phyloP scores from a whole-genome alignment of 2,797 vertebrate species.

The Merluccius polli region DNA sequence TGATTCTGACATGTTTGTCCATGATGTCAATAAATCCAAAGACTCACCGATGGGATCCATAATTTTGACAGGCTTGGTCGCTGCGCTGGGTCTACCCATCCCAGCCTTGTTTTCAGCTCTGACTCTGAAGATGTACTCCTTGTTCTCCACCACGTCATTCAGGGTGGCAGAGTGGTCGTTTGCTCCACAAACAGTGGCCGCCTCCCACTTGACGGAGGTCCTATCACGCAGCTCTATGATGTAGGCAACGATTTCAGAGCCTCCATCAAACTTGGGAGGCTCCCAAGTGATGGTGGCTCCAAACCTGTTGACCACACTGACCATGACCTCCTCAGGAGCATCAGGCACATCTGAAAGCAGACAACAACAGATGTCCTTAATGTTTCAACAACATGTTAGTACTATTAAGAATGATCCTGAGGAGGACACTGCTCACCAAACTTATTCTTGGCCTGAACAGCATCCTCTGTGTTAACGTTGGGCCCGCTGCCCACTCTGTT shows the following conservation, averaged over 20 bases:
- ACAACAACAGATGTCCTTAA: background rate
- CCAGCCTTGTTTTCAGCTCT: conserved; percentile 94
- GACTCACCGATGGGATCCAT: conserved; percentile 90
- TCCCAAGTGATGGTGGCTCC: conserved; percentile 91
- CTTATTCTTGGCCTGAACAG: conserved; percentile 94
- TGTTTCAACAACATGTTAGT: background rate
- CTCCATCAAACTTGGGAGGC: conserved; percentile 87
- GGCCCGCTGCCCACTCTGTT: conserved; percentile 94
- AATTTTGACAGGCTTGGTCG: conserved; percentile 91
- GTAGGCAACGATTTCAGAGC: conserved; percentile 88
- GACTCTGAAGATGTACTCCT: conserved; percentile 96
- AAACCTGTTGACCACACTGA: conserved; percentile 83
- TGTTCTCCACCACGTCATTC: conserved; percentile 95
- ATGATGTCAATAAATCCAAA: background rate
- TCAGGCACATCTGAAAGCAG: conserved; percentile 86
- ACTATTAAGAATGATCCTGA: background rate
- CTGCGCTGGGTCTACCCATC: conserved; percentile 88
- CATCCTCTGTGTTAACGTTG: conserved; percentile 81
- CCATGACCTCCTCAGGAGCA: conserved; percentile 87
- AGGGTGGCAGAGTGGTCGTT: conserved; percentile 78
- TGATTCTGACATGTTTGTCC: background rate
- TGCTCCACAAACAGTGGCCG: conserved; percentile 78
- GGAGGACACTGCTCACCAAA: conserved; percentile 74
- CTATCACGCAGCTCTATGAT: conserved; percentile 92
- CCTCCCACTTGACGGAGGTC: conserved; percentile 93